A percentile compares a stretch with the other conserved stretches of the same genome.
Conservation (phyloP, 2,888 invertebrate species). For the Plagodis pulveraria region DNA sequence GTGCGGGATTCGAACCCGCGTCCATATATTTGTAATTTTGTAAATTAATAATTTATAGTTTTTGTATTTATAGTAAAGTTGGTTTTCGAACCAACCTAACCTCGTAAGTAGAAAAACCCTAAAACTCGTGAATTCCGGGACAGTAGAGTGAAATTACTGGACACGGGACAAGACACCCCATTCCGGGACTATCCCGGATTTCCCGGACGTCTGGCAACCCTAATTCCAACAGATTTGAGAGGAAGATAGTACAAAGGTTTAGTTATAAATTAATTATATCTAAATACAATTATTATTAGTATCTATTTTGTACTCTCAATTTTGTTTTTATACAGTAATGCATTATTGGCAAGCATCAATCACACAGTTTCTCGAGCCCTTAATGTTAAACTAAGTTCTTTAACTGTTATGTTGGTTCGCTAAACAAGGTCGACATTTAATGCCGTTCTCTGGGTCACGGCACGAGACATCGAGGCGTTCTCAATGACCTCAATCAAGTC, state of each 20-base stretch:
- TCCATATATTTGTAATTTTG: too few species aligned
- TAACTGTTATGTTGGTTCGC: conserved; percentile 57
- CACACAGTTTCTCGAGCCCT: conserved; percentile 42
- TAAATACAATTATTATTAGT: conserved; percentile 21
- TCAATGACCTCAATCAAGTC: conserved; percentile 73
- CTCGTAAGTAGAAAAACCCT: too few species aligned
- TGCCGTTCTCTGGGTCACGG: conserved; percentile 73
- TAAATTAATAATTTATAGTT: too few species aligned
- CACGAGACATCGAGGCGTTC: conserved; percentile 62
- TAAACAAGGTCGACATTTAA: conserved; percentile 71
- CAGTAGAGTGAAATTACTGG: too few species aligned
- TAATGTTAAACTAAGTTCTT: conserved; percentile 46
- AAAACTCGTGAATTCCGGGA: too few species aligned
- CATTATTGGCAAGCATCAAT: conserved; percentile 48
- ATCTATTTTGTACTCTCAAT: conserved; percentile 38
- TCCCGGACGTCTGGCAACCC: too few species aligned
- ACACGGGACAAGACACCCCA: too few species aligned
- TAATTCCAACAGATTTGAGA: not conserved
- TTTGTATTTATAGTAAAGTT: too few species aligned
- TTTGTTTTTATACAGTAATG: conserved; percentile 16
- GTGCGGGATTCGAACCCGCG: too few species aligned
- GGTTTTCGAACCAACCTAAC: too few species aligned
- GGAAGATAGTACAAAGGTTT: conserved; percentile 5
- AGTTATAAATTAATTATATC: conserved; percentile 2
- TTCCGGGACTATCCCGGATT: too few species aligned